Evolutionary conservation across 2,888 invertebrate genomes (phyloP).

Genomic region (Rotaria sp.): DNA sequence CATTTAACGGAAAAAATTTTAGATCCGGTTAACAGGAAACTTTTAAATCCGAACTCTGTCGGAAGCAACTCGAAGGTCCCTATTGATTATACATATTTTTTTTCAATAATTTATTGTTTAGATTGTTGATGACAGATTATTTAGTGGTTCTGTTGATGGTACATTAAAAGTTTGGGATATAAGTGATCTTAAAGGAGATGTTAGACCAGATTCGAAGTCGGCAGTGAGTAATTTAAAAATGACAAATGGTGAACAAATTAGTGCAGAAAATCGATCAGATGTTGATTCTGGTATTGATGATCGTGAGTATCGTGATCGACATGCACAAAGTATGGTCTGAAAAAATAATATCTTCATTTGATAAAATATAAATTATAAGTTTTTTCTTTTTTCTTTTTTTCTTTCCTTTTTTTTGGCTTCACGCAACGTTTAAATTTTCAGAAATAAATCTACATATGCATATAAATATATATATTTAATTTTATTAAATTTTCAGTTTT

Average conservation of each 20-base stretch:
- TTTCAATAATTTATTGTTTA: slow-evolving; percentile 42
- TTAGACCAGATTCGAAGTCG: background rate
- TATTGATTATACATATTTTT: background rate
- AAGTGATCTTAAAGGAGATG: slow-evolving; percentile 45
- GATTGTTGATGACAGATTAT: slow-evolving; percentile 54
- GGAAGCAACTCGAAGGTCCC: too few relatives aligned
- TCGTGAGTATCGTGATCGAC: slow-evolving; percentile 31
- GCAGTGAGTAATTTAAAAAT: background rate
- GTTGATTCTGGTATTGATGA: slow-evolving; percentile 38
- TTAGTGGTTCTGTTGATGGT: slow-evolving; percentile 56
- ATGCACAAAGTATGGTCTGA: background rate
- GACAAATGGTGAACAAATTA: background rate
- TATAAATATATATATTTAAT: background rate
- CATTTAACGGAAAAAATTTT: too few relatives aligned
- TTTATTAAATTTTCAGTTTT: background rate
- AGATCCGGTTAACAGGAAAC: too few relatives aligned
- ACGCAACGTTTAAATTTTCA: background rate
- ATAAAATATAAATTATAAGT: background rate
- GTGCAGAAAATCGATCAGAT: slow-evolving; percentile 33
- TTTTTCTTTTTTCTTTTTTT: background rate
- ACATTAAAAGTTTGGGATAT: slow-evolving; percentile 55
- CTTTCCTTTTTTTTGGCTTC: background rate
- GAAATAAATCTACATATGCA: background rate
- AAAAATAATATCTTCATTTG: background rate
- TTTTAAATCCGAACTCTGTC: too few relatives aligned